Evolutionary conservation across 2,888 invertebrate species (phyloP).

Genomic region (Eremobia ochroleuca): DNA sequence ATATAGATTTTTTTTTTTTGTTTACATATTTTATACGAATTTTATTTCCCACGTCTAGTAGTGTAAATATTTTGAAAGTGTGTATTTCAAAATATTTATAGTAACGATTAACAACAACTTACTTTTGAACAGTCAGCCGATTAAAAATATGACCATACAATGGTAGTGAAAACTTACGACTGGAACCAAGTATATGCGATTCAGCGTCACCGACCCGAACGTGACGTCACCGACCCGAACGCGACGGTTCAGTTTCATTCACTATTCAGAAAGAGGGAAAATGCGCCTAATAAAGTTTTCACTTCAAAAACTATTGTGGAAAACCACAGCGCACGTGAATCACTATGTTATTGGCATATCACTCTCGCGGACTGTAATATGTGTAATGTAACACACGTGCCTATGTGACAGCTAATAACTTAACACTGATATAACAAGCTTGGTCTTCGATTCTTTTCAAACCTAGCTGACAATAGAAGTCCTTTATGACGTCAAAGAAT

Average conservation of each 20-base stretch:
- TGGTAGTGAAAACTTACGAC: no score
- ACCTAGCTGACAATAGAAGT: background rate
- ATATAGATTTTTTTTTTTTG: no score
- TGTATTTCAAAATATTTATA: background rate
- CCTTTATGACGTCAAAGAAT: background rate
- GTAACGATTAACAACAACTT: background rate
- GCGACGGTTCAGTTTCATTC: no score
- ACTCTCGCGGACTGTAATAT: background rate
- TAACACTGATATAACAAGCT: constrained; percentile 9
- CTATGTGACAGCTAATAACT: constrained; percentile 2
- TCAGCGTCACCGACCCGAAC: no score
- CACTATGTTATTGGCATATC: background rate
- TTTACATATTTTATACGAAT: no score
- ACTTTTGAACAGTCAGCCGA: background rate
- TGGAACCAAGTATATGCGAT: no score
- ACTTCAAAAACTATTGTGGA: no score
- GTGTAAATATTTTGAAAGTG: background rate
- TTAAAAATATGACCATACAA: background rate
- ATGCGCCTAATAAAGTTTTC: no score
- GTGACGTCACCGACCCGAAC: no score
- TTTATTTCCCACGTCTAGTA: background rate
- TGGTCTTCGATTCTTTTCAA: constrained; percentile 12
- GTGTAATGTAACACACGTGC: background rate
- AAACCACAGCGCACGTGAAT: background rate
- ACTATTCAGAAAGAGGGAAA: no score